A percentile compares a stretch with the other conserved stretches of the same genome.
Conservation (phyloP, 2,888 invertebrate genomes). For the Teleiodes luculella region DNA sequence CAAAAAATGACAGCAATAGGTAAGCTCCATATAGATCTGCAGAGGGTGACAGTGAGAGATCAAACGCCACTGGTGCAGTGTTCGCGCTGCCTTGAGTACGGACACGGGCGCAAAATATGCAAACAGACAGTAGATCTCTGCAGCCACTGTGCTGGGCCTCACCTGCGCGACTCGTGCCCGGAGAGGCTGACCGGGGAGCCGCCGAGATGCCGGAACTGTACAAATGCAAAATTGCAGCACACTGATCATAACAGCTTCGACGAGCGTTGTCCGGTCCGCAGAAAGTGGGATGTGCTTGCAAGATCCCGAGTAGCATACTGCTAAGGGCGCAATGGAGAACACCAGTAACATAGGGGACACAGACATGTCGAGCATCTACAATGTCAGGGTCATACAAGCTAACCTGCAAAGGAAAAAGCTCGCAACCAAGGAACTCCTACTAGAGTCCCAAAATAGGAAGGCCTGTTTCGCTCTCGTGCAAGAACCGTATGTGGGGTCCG, state of each 20-base stretch:
- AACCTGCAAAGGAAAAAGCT: conserved; percentile 3
- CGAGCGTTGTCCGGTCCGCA: neutral
- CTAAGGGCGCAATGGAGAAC: neutral
- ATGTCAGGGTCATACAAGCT: conserved; percentile 11
- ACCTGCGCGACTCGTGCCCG: neutral
- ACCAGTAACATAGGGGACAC: too few relatives aligned
- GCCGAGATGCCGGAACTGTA: conserved; percentile 8
- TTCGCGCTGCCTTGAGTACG: too few relatives aligned
- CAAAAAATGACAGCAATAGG: conserved; percentile 1
- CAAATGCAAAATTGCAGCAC: neutral
- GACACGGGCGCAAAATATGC: conserved; percentile 5
- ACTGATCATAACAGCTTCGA: neutral
- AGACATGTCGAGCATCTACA: too few relatives aligned
- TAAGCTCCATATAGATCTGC: conserved; percentile 19
- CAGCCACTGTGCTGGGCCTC: conserved; percentile 5
- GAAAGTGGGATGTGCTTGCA: conserved; percentile 1
- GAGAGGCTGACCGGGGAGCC: neutral
- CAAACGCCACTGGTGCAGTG: too few relatives aligned
- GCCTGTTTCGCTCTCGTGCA: conserved; percentile 5
- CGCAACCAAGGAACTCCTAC: neutral
- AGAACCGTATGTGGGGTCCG: conserved; percentile 15
- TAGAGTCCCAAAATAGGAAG: neutral
- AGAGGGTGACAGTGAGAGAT: conserved; percentile 16
- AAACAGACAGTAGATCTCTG: neutral
- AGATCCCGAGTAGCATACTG: conserved; percentile 6